Evolutionary conservation across 2,888 invertebrate species (phyloP).

Genomic region (Agrypnus murinus): DNA sequence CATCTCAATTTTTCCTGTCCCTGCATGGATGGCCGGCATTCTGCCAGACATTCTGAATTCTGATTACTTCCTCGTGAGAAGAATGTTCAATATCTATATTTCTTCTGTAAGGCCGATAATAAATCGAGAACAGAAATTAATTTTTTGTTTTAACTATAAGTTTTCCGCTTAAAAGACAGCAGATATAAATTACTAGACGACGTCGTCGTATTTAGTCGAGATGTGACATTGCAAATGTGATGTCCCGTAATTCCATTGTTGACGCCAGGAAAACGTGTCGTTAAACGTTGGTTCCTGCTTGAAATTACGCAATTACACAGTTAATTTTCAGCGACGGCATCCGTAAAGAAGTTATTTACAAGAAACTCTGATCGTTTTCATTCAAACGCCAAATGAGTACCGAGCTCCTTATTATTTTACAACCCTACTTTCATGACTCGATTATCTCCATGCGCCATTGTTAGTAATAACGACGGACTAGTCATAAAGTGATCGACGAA

Average conservation of each 20-base stretch:
- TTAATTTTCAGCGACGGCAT: constrained; percentile 16
- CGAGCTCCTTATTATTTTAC: constrained; percentile 24
- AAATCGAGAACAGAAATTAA: background rate
- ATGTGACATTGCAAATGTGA: constrained; percentile 3
- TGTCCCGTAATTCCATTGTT: constrained; percentile 10
- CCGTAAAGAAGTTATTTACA: constrained; percentile 30
- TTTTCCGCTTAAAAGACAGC: too few relatives aligned
- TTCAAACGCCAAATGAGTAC: constrained; percentile 17
- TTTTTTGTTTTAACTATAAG: too few relatives aligned
- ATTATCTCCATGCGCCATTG: constrained; percentile 28
- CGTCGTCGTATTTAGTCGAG: constrained; percentile 9
- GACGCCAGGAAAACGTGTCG: constrained; percentile 26
- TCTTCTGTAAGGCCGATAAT: background rate
- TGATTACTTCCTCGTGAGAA: constrained; percentile 29
- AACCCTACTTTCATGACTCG: constrained; percentile 28
- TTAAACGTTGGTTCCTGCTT: constrained; percentile 23
- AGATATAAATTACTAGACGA: background rate
- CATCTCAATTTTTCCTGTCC: constrained; percentile 38
- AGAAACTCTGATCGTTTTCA: constrained; percentile 16
- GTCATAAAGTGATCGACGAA: constrained; percentile 17
- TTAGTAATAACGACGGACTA: constrained; percentile 21
- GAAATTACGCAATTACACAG: constrained; percentile 26
- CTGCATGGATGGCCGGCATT: constrained; percentile 26
- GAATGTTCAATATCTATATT: background rate
- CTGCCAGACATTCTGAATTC: constrained; percentile 33